A percentile compares a stretch with the other conserved stretches of the same genome.
These are phyloP conservation scores for Panurus biarmicus DNA, from an alignment of 2,113 vertebrate species.

Conservation along the genomic window DNA sequence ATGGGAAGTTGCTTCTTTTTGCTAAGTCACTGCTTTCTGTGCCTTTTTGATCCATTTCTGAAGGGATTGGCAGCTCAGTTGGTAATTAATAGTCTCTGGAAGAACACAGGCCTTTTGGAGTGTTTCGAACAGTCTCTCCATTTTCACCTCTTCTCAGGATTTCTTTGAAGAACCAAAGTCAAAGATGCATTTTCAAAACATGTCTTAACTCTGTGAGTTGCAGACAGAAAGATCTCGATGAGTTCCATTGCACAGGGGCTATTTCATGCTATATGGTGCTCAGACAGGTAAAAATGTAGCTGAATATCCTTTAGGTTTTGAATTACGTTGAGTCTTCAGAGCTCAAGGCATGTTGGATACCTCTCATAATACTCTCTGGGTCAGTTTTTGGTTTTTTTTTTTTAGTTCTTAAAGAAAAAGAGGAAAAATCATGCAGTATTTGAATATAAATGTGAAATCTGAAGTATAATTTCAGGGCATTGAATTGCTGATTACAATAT, in stretches of 20 bases:
- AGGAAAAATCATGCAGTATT: not conserved
- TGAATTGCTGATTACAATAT: not conserved
- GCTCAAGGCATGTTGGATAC: not conserved
- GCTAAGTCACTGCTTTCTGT: conserved; percentile 46
- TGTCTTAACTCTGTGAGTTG: not conserved
- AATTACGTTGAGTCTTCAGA: not conserved
- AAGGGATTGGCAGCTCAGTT: conserved; percentile 42
- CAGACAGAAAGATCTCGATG: conserved; percentile 2
- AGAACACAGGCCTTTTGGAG: conserved; percentile 39
- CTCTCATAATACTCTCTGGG: not conserved
- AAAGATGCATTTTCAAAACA: conserved; percentile 37
- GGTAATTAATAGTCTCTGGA: conserved; percentile 26
- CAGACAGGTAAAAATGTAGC: not conserved
- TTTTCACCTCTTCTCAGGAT: conserved; percentile 26
- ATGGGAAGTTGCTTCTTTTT: conserved; percentile 15
- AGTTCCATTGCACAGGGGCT: not conserved
- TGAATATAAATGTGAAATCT: not conserved
- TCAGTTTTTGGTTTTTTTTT: not conserved
- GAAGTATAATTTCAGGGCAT: not conserved
- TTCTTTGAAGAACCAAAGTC: conserved; percentile 53
- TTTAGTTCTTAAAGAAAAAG: not conserved
- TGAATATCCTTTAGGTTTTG: not conserved
- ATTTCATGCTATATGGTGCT: not conserved
- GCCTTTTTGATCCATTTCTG: conserved; percentile 52
- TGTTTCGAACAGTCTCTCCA: not conserved